Evolutionary conservation across 37 sponge, comb jelly and placozoan genomes (phyloP).

Genomic region (Petrosia ficiformis): DNA sequence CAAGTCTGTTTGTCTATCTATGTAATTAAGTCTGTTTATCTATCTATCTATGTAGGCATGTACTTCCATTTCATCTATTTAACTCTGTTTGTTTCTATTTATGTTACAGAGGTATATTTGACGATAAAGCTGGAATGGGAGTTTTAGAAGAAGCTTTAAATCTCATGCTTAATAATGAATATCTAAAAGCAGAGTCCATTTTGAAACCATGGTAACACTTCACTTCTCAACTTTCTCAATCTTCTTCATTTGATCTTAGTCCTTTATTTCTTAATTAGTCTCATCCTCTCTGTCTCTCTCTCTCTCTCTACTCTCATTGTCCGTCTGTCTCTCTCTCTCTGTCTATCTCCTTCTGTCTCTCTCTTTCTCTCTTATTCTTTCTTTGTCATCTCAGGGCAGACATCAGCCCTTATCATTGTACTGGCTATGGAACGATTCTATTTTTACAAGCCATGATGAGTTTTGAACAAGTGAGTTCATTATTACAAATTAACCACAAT

Average conservation of each 20-base stretch:
- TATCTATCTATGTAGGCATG: no score
- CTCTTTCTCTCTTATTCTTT: no score
- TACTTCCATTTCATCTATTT: no score
- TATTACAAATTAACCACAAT: background rate
- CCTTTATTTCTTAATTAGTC: no score
- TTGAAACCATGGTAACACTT: slow-evolving; percentile 47
- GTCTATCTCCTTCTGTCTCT: no score
- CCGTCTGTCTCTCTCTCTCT: no score
- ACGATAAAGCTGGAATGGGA: background rate
- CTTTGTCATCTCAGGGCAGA: slow-evolving; percentile 29
- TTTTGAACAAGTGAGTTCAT: slow-evolving; percentile 63
- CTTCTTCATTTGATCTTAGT: background rate
- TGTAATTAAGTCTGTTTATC: no score
- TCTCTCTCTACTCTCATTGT: no score
- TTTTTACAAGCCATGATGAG: slow-evolving; percentile 74
- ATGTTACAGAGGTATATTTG: background rate
- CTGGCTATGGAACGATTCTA: slow-evolving; percentile 39
- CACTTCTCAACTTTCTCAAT: background rate
- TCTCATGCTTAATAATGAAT: slow-evolving; percentile 49
- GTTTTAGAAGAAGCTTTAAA: slow-evolving; percentile 11
- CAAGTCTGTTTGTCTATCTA: no score
- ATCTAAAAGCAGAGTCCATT: slow-evolving; percentile 38
- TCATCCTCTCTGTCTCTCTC: no score
- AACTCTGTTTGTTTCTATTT: no score
- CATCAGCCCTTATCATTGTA: slow-evolving; percentile 63